These are phyloP conservation scores for Sinocyclocheilus anophthalmus DNA, from an alignment of 2,113 vertebrate species.

Conservation along the genomic window DNA sequence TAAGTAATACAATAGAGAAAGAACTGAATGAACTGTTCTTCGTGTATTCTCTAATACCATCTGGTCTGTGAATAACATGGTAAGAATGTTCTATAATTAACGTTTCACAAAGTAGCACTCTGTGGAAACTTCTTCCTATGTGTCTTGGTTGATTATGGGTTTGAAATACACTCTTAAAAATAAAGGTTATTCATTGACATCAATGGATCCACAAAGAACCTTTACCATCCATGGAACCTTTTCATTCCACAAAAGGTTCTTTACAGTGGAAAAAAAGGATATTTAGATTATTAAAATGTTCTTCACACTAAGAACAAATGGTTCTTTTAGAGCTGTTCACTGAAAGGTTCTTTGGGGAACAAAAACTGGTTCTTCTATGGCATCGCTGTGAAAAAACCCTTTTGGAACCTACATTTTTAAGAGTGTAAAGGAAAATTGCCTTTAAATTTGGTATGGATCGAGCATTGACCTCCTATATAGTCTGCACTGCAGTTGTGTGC, in stretches of 20 bases:
- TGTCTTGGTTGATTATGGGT: neutral
- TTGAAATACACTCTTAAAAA: neutral
- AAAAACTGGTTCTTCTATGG: too few species aligned
- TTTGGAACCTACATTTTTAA: too few species aligned
- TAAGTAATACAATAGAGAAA: conserved; percentile 9
- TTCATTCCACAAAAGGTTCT: too few species aligned
- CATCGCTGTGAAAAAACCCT: too few species aligned
- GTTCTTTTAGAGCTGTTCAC: too few species aligned
- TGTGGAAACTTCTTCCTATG: neutral
- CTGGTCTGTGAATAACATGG: conserved; percentile 25
- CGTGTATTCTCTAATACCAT: conserved; percentile 11
- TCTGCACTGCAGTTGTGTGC: conserved; percentile 40
- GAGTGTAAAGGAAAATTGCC: neutral
- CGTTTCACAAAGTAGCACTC: conserved; percentile 16
- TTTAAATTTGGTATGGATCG: conserved; percentile 18
- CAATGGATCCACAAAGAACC: too few species aligned
- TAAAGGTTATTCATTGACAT: too few species aligned
- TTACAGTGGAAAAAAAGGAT: too few species aligned
- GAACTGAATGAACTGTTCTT: conserved; percentile 1
- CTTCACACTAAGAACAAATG: too few species aligned
- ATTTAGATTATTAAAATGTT: too few species aligned
- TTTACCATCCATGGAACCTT: too few species aligned
- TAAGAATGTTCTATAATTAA: conserved; percentile 42
- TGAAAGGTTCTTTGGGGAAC: too few species aligned
- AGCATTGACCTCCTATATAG: neutral